Evolutionary conservation across 2,113 vertebrate genomes (phyloP), one percentile per base, ranked within the genome.

Genomic region (Prochilodus magdalenae): DNA sequence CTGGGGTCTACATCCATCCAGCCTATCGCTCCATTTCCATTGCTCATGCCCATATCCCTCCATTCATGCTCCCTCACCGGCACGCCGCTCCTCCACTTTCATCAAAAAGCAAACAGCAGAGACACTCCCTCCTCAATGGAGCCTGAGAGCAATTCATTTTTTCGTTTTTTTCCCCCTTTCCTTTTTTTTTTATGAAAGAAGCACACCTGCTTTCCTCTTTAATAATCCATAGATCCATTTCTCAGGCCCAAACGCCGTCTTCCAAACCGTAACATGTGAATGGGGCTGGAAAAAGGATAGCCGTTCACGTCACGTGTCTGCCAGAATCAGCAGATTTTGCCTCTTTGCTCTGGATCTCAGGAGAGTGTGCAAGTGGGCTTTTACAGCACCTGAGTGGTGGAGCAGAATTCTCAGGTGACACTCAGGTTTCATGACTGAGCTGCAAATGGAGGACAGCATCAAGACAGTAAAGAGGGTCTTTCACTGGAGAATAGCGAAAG

Each of bases 171-270:
- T 51, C n/a, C n/a, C n/a, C n/a, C n/a, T n/a, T n/a, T n/a, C n/a
- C n/a, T n/a, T 65, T 49, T 82, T 57, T 86, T 93, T 93, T 94
- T 91, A 87, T 94, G 92, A 94, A 93, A 92, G 91, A 75, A 89
- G 89, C 87, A 84, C 83, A 90, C 90, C 89, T 89, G 88, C 83
- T 84, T 88, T 85, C 75, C 86, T 93, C 77, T 71, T 94, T 88
- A 94, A 94, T 95, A 93, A 94, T 91, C 91, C 87, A 94, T 90
- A 83, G 26, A 87, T 89, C 89, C 90, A 93, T 93, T 93, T 92
- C 86, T 53, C 82, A 71, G 74, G 51, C 22, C 66, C 49, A 49
- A 82, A 88, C 80, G 88, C 75, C 26, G 27, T 74, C 87, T 80
- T 87, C 82, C 60, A 81, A 89, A 82, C 71, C 75, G 84, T 84